These are phyloP conservation scores for Colaptes auratus DNA, from an alignment of 2,113 vertebrate species.

Conservation along the genomic window DNA sequence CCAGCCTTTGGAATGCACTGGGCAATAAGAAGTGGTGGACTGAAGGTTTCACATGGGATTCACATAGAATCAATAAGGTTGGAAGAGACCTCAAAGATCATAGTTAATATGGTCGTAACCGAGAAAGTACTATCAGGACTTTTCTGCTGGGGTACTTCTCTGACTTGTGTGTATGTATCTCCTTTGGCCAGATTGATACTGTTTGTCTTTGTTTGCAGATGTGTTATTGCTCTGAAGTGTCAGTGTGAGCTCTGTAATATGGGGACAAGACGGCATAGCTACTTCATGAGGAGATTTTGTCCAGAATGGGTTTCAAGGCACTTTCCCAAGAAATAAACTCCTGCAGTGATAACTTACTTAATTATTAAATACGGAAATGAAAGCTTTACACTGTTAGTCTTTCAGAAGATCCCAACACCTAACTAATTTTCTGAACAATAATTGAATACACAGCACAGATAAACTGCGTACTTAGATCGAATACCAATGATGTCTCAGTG, in stretches of 20 bases:
- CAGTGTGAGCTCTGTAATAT: not conserved
- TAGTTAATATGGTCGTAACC: not conserved
- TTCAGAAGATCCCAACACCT: constrained; percentile 30
- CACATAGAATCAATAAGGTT: not conserved
- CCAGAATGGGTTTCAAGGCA: not conserved
- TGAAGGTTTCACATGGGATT: not conserved
- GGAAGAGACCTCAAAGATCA: too few relatives aligned
- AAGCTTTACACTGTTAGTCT: constrained; percentile 1
- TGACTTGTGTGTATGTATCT: not conserved
- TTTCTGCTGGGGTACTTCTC: not conserved
- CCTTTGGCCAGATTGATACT: not conserved
- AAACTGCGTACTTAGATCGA: constrained; percentile 62
- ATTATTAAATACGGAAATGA: not conserved
- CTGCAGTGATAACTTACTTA: not conserved
- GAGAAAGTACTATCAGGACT: not conserved
- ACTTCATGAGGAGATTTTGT: not conserved
- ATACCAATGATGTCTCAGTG: constrained; percentile 68
- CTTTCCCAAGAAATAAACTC: not conserved
- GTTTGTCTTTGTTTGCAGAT: not conserved
- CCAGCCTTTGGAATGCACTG: not conserved
- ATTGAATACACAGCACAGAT: constrained; percentile 57
- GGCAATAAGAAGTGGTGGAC: not conserved
- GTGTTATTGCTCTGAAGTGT: not conserved
- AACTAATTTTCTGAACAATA: constrained; percentile 66
- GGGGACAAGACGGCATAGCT: not conserved